Percentiles rank a stretch among this genome's conserved stretches.
phyloP scores from a whole-genome alignment of 2,797 vertebrate species.

The Melanotaenia trifasciata region DNA sequence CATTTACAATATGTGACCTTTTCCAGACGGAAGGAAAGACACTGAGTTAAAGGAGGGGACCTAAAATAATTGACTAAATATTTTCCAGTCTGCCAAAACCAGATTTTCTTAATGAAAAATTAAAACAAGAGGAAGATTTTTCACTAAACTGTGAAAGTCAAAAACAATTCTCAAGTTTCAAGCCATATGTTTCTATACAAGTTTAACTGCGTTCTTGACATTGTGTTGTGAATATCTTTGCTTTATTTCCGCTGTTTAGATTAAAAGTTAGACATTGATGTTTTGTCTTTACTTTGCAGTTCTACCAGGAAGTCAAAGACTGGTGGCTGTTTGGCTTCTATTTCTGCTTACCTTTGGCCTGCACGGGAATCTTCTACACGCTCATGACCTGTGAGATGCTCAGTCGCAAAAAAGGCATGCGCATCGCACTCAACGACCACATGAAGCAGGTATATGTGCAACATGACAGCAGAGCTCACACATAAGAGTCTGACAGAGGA shows the following conservation, averaged over 20 bases:
- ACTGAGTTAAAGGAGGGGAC: not conserved
- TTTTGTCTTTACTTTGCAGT: conserved; percentile 67
- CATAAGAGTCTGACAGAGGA: no score
- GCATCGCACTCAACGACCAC: conserved; percentile 90
- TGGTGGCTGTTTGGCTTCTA: conserved; percentile 95
- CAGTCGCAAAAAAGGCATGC: conserved; percentile 90
- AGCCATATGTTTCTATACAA: no score
- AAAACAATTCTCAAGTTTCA: not conserved
- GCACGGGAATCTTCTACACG: conserved; percentile 90
- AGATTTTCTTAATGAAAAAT: not conserved
- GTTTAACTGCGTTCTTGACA: no score
- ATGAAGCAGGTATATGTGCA: conserved; percentile 87
- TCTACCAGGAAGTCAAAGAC: conserved; percentile 88
- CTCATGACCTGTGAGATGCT: conserved; percentile 94
- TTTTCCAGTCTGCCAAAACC: conserved; percentile 2
- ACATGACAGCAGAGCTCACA: not conserved
- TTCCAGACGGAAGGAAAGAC: conserved; percentile 11
- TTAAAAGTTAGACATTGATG: not conserved
- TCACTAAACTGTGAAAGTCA: conserved; percentile 3
- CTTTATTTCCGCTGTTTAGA: not conserved
- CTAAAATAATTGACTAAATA: conserved; percentile 6
- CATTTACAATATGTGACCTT: conserved; percentile 10
- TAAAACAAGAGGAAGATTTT: not conserved
- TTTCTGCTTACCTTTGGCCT: conserved; percentile 90
- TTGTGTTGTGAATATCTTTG: no score